These are phyloP conservation scores for Drosophila parabipectinata DNA, from an alignment of 1,140 invertebrate genomes.

Conservation along the genomic window DNA sequence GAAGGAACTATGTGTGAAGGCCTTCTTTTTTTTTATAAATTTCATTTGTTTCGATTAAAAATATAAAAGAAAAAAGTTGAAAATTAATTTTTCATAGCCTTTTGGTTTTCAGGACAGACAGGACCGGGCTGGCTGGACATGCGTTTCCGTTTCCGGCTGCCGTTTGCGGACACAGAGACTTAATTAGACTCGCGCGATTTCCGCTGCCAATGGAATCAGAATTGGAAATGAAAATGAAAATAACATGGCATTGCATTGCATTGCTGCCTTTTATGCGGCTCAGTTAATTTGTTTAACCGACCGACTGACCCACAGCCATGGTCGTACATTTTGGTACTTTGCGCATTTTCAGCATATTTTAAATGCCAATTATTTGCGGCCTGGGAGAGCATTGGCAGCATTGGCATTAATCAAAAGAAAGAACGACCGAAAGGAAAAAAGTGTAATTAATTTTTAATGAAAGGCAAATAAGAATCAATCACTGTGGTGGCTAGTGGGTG, in stretches of 20 bases:
- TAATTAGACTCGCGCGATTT: slow-evolving; percentile 49
- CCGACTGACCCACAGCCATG: slow-evolving; percentile 5
- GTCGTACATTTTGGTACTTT: slow-evolving; percentile 43
- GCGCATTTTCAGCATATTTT: slow-evolving; percentile 78
- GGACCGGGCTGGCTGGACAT: background rate
- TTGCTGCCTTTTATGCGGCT: slow-evolving; percentile 48
- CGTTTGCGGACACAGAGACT: slow-evolving; percentile 18
- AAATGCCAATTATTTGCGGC: slow-evolving; percentile 77
- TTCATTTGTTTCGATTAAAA: slow-evolving; percentile 24
- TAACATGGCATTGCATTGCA: slow-evolving; percentile 20
- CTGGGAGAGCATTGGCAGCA: background rate
- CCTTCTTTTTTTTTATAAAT: slow-evolving; percentile 7
- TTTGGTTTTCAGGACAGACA: slow-evolving; percentile 10
- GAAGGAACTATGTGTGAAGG: slow-evolving; percentile 5
- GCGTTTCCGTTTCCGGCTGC: slow-evolving; percentile 37
- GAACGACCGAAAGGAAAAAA: slow-evolving; percentile 20
- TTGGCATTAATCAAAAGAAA: slow-evolving; percentile 48
- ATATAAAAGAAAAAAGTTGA: background rate
- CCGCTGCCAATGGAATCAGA: slow-evolving; percentile 29
- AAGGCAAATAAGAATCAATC: slow-evolving; percentile 72
- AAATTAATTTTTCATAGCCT: slow-evolving; percentile 32
- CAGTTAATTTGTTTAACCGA: slow-evolving; percentile 73
- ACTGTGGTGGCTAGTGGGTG: slow-evolving; percentile 36
- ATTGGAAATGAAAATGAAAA: slow-evolving; percentile 28
- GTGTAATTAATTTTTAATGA: slow-evolving; percentile 81